Evolutionary conservation across 1,140 invertebrate genomes (phyloP).

Genomic region (Heliconius himera): DNA sequence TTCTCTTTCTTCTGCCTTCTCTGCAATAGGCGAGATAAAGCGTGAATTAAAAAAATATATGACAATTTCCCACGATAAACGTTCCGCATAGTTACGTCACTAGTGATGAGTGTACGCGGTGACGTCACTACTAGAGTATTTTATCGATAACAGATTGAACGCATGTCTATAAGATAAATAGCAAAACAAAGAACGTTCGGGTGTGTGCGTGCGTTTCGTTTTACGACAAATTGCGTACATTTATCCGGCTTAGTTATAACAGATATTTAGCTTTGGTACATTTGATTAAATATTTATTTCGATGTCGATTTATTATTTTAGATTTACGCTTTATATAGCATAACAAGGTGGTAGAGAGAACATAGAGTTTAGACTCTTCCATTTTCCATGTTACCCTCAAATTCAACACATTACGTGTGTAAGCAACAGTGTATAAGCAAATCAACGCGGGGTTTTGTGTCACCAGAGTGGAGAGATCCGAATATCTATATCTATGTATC

Average conservation of each 20-base stretch:
- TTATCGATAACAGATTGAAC: slow-evolving; percentile 41
- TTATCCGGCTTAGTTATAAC: not conserved
- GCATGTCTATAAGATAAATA: slow-evolving; percentile 19
- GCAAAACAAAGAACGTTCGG: slow-evolving; percentile 15
- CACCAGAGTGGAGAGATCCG: too few relatives aligned
- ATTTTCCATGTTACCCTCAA: too few relatives aligned
- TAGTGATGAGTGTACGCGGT: slow-evolving; percentile 21
- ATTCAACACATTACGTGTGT: too few relatives aligned
- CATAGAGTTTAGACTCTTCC: not conserved
- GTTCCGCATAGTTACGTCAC: slow-evolving; percentile 40
- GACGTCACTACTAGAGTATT: slow-evolving; percentile 44
- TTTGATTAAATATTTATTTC: not conserved
- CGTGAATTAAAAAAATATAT: too few relatives aligned
- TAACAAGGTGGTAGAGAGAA: not conserved
- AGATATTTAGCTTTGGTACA: not conserved
- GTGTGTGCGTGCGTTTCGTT: not conserved
- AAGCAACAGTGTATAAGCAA: too few relatives aligned
- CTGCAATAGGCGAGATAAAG: too few relatives aligned
- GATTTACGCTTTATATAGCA: not conserved
- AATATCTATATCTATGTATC: too few relatives aligned
- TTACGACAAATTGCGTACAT: slow-evolving; percentile 8
- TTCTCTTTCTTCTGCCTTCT: too few relatives aligned
- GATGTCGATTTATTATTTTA: not conserved
- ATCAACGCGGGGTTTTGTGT: too few relatives aligned
- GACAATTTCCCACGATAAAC: slow-evolving; percentile 22